These are phyloP conservation scores for Gymnocephalus cernua DNA, from an alignment of 2,113 vertebrate genomes.

Conservation along the genomic window DNA sequence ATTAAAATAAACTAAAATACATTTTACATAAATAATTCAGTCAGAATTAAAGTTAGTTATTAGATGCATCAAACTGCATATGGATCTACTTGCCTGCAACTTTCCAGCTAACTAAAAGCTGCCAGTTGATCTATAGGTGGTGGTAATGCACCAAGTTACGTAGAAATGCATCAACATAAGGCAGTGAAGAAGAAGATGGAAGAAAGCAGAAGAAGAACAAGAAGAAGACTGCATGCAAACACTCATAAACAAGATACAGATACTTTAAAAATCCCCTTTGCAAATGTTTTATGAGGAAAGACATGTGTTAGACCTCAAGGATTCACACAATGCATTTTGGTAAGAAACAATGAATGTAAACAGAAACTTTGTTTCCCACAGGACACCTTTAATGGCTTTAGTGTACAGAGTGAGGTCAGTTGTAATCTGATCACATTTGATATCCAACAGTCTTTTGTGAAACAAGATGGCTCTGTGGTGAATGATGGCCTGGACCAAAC, in stretches of 20 bases:
- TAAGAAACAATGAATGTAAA: conserved; percentile 2
- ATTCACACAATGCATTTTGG: too few species aligned
- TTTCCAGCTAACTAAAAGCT: not conserved
- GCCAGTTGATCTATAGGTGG: not conserved
- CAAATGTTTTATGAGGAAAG: too few species aligned
- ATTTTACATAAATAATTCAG: not conserved
- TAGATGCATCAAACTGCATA: not conserved
- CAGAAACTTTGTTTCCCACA: not conserved
- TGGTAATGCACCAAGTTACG: too few species aligned
- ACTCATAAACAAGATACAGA: too few species aligned
- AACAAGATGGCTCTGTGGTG: not conserved
- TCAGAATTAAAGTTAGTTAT: not conserved
- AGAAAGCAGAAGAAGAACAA: too few species aligned
- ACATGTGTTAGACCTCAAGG: too few species aligned
- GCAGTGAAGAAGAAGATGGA: not conserved
- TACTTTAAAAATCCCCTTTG: too few species aligned
- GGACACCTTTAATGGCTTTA: not conserved
- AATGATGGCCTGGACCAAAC: not conserved
- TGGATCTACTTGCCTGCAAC: not conserved
- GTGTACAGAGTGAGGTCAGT: not conserved
- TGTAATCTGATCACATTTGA: not conserved
- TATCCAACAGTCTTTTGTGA: not conserved
- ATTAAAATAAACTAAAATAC: not conserved
- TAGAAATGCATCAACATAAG: too few species aligned
- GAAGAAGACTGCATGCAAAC: too few species aligned